phyloP scores from a whole-genome alignment of 2,888 invertebrate species.

The Eustalomyia histrio region DNA sequence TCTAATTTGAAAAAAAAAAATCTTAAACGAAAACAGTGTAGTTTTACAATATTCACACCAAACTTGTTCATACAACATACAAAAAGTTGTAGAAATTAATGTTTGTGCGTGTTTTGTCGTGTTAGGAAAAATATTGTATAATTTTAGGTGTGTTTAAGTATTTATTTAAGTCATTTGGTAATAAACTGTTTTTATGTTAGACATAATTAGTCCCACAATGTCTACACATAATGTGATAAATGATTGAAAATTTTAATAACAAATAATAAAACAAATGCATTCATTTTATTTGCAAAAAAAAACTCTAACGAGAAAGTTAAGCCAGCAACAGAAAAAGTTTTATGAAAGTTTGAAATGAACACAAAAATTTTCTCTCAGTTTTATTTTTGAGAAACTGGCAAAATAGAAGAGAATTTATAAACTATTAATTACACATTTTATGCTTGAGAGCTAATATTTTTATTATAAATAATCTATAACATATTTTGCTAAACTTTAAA shows the following conservation, averaged over 20 bases:
- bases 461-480: no score
- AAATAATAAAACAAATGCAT: constrained; percentile 39
- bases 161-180: constrained; percentile 64
- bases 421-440: no score
- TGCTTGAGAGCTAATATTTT: no score
- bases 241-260: constrained; percentile 38
- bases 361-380: no score
- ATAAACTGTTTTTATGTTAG: constrained; percentile 61
- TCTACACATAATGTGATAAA: constrained; percentile 50
- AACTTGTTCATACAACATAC: background rate
- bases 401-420: no score
- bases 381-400: no score
- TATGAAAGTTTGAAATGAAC: no score
- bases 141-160: constrained; percentile 60
- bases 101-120: constrained; percentile 59
- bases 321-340: background rate
- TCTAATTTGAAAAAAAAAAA: no score
- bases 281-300: background rate
- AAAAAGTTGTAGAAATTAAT: constrained; percentile 57
- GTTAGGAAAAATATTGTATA: constrained; percentile 49
- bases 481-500: no score
- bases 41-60: background rate
- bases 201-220: constrained; percentile 57
- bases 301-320: background rate
- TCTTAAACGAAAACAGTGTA: background rate